These are phyloP conservation scores for Platichthys stellatus DNA, from an alignment of 2,113 vertebrate genomes.

Conservation along the genomic window DNA sequence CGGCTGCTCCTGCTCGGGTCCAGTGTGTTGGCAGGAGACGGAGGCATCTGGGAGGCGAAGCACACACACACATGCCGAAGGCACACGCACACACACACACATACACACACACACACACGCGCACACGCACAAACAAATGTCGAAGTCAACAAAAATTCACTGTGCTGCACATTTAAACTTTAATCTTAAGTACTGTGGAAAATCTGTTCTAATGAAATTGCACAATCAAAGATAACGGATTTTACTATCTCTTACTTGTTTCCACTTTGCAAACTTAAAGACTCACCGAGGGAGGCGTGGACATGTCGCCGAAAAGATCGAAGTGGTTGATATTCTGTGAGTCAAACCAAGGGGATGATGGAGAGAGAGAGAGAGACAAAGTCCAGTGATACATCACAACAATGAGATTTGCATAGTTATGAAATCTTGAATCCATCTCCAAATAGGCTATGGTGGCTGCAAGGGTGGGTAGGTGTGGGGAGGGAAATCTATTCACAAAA, in stretches of 20 bases:
- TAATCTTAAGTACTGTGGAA: conserved; percentile 5
- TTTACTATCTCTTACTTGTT: background rate
- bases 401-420: conserved; percentile 54
- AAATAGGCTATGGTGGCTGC: conserved; percentile 47
- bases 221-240: conserved; percentile 6
- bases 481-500: conserved; percentile 63
- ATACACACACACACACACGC: conserved; percentile 12
- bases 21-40: conserved; percentile 97
- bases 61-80: conserved; percentile 26
- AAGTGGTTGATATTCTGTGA: conserved; percentile 97
- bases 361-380: conserved; percentile 50
- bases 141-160: conserved; percentile 64
- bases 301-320: conserved; percentile 99
- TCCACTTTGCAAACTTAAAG: background rate
- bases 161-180: conserved; percentile 20
- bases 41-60: conserved; percentile 88
- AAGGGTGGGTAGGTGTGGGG: conserved; percentile 53
- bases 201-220: conserved; percentile 26
- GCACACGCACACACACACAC: conserved; percentile 8
- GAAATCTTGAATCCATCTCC: conserved; percentile 48
- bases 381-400: conserved; percentile 66
- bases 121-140: conserved; percentile 30
- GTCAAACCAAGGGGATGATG: conserved; percentile 9
- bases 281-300: conserved; percentile 97
- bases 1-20: conserved; percentile 89